Percentiles rank a stretch among this genome's conserved stretches.
Evolutionary conservation across 1,140 invertebrate species (phyloP).

Genomic region (Cheumatopsyche charites): DNA sequence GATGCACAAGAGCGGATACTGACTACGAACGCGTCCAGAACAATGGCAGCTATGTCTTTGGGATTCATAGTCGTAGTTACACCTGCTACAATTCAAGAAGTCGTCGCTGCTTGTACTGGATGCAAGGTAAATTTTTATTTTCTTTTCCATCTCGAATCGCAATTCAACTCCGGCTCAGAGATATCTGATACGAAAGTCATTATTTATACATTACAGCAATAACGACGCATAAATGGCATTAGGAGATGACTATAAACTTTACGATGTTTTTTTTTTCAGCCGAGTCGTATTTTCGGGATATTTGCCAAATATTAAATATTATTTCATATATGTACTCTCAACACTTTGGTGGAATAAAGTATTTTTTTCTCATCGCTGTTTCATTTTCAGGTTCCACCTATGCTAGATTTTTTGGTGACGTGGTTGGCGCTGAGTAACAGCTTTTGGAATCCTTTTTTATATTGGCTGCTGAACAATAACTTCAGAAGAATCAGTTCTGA

Average conservation of each 20-base stretch:
- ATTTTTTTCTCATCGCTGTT: constrained; percentile 27
- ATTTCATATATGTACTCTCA: neutral
- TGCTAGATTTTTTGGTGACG: constrained; percentile 81
- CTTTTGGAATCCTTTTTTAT: constrained; percentile 88
- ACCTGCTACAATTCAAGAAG: constrained; percentile 87
- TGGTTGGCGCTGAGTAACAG: constrained; percentile 86
- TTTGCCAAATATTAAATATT: constrained; percentile 23
- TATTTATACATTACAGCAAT: constrained; percentile 18
- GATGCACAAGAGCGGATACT: constrained; percentile 72
- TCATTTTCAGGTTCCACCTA: constrained; percentile 70
- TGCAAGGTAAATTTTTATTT: constrained; percentile 62
- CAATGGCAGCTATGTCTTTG: constrained; percentile 87
- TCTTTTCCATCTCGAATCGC: neutral
- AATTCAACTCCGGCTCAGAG: too few species aligned
- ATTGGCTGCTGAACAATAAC: constrained; percentile 84
- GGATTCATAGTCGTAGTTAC: constrained; percentile 89
- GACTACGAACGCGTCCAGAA: constrained; percentile 78
- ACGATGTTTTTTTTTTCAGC: constrained; percentile 16
- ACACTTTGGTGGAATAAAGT: neutral
- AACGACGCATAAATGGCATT: constrained; percentile 12
- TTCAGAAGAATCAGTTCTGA: constrained; percentile 80
- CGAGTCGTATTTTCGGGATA: constrained; percentile 21
- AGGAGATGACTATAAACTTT: constrained; percentile 26
- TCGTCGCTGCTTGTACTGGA: constrained; percentile 84
- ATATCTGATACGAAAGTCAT: constrained; percentile 5